Evolutionary conservation across 2,797 vertebrate species (phyloP), one percentile per base, ranked within the genome.

Genomic region (Eidolon dupreanum): DNA sequence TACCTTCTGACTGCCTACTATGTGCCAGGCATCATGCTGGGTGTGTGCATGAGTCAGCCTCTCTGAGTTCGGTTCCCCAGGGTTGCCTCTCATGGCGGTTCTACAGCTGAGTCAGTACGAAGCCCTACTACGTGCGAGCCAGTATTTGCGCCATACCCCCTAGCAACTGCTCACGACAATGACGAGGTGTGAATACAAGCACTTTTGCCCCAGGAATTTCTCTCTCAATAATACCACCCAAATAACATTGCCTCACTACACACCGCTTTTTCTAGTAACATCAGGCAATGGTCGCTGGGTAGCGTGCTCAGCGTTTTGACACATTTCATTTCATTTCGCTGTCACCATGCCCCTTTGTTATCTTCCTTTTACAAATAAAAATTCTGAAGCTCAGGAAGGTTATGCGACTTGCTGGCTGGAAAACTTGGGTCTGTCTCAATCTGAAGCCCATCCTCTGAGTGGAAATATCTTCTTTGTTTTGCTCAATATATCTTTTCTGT

Each of bases 311-410:
- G 0, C 5, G 38, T 79, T 71, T 90, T 51, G 43, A 55, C 15
- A 5, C 0, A 0, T 57, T 75, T 83, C 4, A 12, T 90, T 57
- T 88, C 43, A 16, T 75, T 78, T 86, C 22, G 22, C 8, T 22
- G 57, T 63, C 92, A 51, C 79, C 51, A 6, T 2, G 10, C 28
- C 63, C 63, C 79, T 46, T 93, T 68, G 55, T 92, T 81, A 82
- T 73, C 61, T 92, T 53, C 43, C 91, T 97, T 97, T 92, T 92
- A 73, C 93, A 96, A 95, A 97, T 95, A 96, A 96, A 88, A 87
- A 46, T 24, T 49, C 77, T 88, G 88, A 93, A 88, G 85, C 38
- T 59, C 63, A 59, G 73, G 53, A 84, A 81, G 68, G 15, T 78
- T 75, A 70, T 82, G 55, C 55, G 74, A 90, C 43, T 88, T 86